Conservation (phyloP, 2,888 invertebrate species). For the Acleris emargana region DNA sequence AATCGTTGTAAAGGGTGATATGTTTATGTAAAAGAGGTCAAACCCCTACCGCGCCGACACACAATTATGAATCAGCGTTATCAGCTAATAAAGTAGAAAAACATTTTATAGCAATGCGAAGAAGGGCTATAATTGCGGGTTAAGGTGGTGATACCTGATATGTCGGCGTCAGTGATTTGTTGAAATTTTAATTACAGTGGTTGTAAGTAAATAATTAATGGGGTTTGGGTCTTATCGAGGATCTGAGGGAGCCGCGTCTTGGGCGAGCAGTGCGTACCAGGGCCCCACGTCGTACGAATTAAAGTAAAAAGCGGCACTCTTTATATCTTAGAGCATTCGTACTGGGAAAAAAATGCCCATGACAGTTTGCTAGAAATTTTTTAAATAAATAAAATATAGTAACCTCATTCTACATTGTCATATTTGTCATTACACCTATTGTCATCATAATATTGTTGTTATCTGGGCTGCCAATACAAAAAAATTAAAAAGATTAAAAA, state of each 20-base stretch:
- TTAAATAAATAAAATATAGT: too few species aligned
- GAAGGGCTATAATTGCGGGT: constrained; percentile 37
- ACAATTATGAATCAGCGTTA: constrained; percentile 29
- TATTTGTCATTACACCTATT: too few species aligned
- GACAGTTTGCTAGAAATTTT: too few species aligned
- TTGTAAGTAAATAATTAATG: constrained; percentile 62
- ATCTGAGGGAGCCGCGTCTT: constrained; percentile 26
- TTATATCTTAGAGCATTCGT: background rate
- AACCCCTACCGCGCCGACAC: constrained; percentile 1
- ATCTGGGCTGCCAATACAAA: too few species aligned
- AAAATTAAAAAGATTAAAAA: too few species aligned
- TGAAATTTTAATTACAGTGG: constrained; percentile 73
- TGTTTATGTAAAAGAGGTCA: too few species aligned
- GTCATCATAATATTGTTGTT: too few species aligned
- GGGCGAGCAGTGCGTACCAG: constrained; percentile 26
- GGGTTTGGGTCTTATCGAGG: constrained; percentile 60
- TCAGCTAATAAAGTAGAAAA: constrained; percentile 30
- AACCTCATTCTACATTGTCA: too few species aligned
- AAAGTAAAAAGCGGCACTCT: constrained; percentile 8
- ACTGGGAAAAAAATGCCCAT: too few species aligned
- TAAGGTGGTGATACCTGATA: constrained; percentile 51
- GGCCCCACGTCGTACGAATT: background rate
- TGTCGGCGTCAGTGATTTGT: constrained; percentile 69
- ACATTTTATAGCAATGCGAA: constrained; percentile 23
- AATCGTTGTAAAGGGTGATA: too few species aligned